Evolutionary conservation across 2,113 vertebrate genomes (phyloP).

Genomic region (Oreochromis niloticus): DNA sequence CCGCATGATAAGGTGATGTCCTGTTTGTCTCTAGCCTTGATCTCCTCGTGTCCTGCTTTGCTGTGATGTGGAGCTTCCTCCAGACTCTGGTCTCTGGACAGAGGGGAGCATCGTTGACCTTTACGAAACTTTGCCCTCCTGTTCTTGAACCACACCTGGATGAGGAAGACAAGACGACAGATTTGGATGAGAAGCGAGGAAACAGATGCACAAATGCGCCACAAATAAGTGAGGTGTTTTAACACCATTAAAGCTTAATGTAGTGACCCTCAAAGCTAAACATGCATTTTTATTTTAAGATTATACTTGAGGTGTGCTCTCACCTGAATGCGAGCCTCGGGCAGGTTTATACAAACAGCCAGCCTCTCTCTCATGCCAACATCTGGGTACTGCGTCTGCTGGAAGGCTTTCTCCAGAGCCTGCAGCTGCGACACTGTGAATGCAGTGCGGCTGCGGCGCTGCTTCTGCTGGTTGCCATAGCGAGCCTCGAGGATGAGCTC

Average conservation of each 20-base stretch:
- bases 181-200: neutral
- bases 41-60: conserved; percentile 13
- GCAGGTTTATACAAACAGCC: conserved; percentile 75
- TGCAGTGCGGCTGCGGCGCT: conserved; percentile 73
- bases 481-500: conserved; percentile 75
- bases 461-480: conserved; percentile 75
- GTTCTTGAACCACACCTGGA: conserved; percentile 84
- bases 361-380: conserved; percentile 76
- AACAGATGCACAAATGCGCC: neutral
- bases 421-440: conserved; percentile 76
- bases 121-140: conserved; percentile 80
- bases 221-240: neutral
- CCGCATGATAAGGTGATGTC: neutral
- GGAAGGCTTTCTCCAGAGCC: conserved; percentile 77
- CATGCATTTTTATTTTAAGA: neutral
- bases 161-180: neutral
- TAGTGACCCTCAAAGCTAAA: neutral
- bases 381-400: conserved; percentile 79
- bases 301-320: neutral
- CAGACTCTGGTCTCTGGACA: conserved; percentile 24
- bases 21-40: conserved; percentile 5
- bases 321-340: conserved; percentile 80
- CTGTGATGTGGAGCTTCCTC: neutral
- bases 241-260: neutral
- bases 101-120: conserved; percentile 58